Base-by-base conservation (phyloP, 2,888 invertebrate species). In the Zaprionus obscuricornis region DNA sequence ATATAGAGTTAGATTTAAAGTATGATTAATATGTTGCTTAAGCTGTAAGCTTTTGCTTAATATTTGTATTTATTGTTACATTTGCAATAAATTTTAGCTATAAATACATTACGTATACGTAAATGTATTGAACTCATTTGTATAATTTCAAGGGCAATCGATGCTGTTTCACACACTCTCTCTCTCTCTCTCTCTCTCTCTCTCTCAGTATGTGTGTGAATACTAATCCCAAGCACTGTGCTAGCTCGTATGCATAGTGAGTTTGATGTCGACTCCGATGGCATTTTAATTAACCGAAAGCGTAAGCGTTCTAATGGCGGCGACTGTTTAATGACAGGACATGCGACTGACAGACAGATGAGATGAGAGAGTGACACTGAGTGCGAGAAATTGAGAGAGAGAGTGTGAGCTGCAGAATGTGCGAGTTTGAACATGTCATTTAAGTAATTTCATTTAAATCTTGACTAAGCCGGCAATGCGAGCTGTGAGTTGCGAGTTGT, bases 401-500 rank as follows among this genome's bases (percentile, higher is more conserved):
- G n/a, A n/a, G n/a, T n/a, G n/a, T n/a, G n/a, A n/a, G n/a, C n/a
- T n/a, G n/a, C n/a, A n/a, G 20, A 40, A 13, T 43, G 27, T 34
- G 40, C 43, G 57, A 51, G 51, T 57, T 70, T 37, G 51, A 57
- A 65, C 67, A 67, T 70, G 66, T 67, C 67, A 65, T 70, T 67
- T 46, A 66, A 67, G 71, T 70, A 70, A 67, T 67, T 67, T 65
- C 71, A 74, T 74, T 77, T 74, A 74, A 82, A 82, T 78, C 78
- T 66, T 54, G 29, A 58, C 71, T 82, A 75, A 75, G 74, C 78
- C 58, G 40, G 65, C 74, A 45, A 43, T 59, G 52, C 29, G 39
- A 13, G 8, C 8, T 10, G 39, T 13, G 22, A 39, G 36, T 39
- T 11, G 11, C 8, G 3, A 13, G 45, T 2, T 2, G 6, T 13